These are phyloP conservation scores for Mamestra brassicae DNA, from an alignment of 2,888 invertebrate species.

Conservation along the genomic window DNA sequence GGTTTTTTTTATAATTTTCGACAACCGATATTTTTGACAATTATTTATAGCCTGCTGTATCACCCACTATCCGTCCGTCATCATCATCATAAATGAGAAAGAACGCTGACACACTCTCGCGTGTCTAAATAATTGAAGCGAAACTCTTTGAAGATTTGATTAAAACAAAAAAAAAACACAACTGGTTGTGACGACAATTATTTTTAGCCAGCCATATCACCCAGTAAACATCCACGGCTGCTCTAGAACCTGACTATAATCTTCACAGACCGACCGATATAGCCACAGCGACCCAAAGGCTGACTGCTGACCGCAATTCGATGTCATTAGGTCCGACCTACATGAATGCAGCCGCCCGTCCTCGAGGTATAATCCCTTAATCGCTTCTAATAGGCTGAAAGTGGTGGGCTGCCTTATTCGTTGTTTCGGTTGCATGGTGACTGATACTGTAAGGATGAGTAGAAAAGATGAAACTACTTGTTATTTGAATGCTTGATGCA, in stretches of 20 bases:
- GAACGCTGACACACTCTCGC: too few relatives aligned
- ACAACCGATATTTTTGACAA: too few relatives aligned
- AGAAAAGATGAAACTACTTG: too few relatives aligned
- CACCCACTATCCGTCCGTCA: neutral
- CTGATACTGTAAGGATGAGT: too few relatives aligned
- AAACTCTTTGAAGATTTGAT: too few relatives aligned
- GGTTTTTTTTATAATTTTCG: too few relatives aligned
- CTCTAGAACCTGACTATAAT: neutral
- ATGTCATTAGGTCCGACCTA: constrained; percentile 33
- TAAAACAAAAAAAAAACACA: too few relatives aligned
- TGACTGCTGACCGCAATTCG: constrained; percentile 30
- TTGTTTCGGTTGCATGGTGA: neutral
- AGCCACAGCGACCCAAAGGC: constrained; percentile 10
- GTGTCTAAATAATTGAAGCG: too few relatives aligned
- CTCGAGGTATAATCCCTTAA: constrained; percentile 29
- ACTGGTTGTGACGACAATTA: too few relatives aligned
- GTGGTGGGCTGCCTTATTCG: neutral
- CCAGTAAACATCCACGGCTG: neutral
- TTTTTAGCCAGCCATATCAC: neutral
- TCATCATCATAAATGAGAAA: too few relatives aligned
- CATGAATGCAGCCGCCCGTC: constrained; percentile 19
- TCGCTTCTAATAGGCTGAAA: constrained; percentile 21
- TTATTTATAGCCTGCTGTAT: neutral
- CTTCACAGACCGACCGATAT: neutral
- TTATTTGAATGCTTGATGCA: too few relatives aligned